phyloP scores from a whole-genome alignment of 2,888 invertebrate genomes.

The Drosophila engyochracea region DNA sequence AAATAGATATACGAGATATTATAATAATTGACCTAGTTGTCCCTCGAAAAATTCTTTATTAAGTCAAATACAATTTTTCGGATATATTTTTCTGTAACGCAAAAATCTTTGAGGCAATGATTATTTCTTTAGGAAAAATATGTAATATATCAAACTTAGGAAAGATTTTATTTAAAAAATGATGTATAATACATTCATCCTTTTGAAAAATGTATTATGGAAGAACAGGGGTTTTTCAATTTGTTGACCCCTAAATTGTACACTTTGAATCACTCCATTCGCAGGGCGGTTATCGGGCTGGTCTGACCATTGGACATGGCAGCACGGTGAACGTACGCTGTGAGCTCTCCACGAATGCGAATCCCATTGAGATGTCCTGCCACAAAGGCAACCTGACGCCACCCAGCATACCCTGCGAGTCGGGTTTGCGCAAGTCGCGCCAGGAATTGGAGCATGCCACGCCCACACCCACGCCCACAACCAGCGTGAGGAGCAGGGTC shows the following conservation, averaged over 20 bases:
- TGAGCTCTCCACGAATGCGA: constrained; percentile 86
- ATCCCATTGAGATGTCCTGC: constrained; percentile 85
- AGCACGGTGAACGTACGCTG: constrained; percentile 92
- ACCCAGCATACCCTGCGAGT: constrained; percentile 82
- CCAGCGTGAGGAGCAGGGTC: constrained; percentile 38
- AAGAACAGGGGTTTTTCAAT: neutral
- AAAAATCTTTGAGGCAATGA: neutral
- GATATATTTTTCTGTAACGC: neutral
- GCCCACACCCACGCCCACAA: constrained; percentile 25
- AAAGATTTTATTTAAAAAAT: neutral
- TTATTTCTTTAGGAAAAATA: no score
- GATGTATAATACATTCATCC: neutral
- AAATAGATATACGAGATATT: no score
- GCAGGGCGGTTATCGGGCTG: constrained; percentile 91
- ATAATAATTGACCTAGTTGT: neutral
- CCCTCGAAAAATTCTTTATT: neutral
- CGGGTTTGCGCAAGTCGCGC: constrained; percentile 82
- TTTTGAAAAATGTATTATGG: neutral
- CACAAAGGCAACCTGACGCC: constrained; percentile 83
- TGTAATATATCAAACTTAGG: no score
- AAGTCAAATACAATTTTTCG: neutral
- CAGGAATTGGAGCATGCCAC: constrained; percentile 77
- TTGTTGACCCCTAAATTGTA: neutral
- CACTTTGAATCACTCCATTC: neutral
- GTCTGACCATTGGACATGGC: constrained; percentile 93